Conservation (phyloP, 2,888 invertebrate genomes). For the Serrognathus titanus region DNA sequence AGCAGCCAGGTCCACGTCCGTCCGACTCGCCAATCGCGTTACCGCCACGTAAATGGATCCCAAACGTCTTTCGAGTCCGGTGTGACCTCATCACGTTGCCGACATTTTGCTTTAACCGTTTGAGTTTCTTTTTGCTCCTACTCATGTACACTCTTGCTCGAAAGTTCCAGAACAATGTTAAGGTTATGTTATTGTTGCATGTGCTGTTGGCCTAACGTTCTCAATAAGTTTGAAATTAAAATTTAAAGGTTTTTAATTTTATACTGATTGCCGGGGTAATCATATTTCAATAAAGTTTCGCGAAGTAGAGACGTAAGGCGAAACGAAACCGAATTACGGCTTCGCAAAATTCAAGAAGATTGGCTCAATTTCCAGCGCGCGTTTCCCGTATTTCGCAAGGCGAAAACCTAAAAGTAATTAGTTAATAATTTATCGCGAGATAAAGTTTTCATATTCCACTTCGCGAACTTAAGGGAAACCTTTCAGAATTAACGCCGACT, state of each 20-base stretch:
- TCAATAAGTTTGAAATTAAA: too few species aligned
- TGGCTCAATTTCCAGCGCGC: too few species aligned
- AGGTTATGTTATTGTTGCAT: too few species aligned
- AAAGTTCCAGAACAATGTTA: too few species aligned
- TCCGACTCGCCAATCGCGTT: conserved; percentile 28
- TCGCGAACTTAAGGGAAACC: neutral
- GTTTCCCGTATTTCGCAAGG: too few species aligned
- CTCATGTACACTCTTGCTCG: too few species aligned
- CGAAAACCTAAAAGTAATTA: neutral
- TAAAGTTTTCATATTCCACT: neutral
- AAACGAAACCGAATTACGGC: too few species aligned
- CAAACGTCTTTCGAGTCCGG: conserved; percentile 21
- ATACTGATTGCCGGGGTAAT: too few species aligned
- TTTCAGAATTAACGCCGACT: neutral
- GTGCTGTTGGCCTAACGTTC: too few species aligned
- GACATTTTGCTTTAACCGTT: conserved; percentile 13
- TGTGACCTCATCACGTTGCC: conserved; percentile 22
- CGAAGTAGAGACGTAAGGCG: too few species aligned
- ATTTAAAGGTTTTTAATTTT: too few species aligned
- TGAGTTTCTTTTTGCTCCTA: conserved; percentile 8
- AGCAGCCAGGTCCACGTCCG: conserved; percentile 16
- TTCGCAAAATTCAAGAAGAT: neutral
- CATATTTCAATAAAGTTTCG: too few species aligned
- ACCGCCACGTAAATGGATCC: conserved; percentile 26
- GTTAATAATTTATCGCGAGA: neutral